These are phyloP conservation scores for Plumapathes pennacea DNA, from an alignment of 92 coral and sea anemone species.

Conservation along the genomic window DNA sequence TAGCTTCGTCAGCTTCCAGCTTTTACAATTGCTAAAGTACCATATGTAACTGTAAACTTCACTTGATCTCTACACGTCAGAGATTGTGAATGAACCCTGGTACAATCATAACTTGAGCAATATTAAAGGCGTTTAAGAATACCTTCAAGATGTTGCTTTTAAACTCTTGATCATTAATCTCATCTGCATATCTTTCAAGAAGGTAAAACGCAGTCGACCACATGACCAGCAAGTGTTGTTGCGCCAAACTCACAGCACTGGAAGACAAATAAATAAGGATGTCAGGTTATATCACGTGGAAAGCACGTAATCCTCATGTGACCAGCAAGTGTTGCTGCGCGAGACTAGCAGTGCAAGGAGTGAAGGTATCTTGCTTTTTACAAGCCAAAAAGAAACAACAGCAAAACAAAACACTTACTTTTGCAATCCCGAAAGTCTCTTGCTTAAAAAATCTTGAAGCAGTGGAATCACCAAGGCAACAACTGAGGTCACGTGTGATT, in stretches of 20 bases:
- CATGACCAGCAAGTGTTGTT: conserved; percentile 88
- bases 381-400: neutral
- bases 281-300: neutral
- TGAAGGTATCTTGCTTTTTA: neutral
- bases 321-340: conserved; percentile 93
- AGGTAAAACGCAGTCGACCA: conserved; percentile 85
- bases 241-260: conserved; percentile 87
- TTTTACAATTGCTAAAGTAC: too few species aligned
- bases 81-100: neutral
- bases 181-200: conserved; percentile 89
- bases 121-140: neutral
- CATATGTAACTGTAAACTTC: neutral
- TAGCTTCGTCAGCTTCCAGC: too few species aligned
- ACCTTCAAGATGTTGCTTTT: conserved; percentile 89
- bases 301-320: too few species aligned
- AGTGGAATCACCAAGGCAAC: conserved; percentile 73
- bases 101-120: neutral
- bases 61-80: neutral
- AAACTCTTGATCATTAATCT: conserved; percentile 82
- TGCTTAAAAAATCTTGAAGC: conserved; percentile 73
- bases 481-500: conserved; percentile 77
- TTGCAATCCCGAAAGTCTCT: conserved; percentile 53
- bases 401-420: conserved; percentile 41
- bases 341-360: neutral
- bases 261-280: too few species aligned